These are phyloP conservation scores for Acanthiza pusilla DNA, from an alignment of 2,797 vertebrate genomes.

Conservation along the genomic window DNA sequence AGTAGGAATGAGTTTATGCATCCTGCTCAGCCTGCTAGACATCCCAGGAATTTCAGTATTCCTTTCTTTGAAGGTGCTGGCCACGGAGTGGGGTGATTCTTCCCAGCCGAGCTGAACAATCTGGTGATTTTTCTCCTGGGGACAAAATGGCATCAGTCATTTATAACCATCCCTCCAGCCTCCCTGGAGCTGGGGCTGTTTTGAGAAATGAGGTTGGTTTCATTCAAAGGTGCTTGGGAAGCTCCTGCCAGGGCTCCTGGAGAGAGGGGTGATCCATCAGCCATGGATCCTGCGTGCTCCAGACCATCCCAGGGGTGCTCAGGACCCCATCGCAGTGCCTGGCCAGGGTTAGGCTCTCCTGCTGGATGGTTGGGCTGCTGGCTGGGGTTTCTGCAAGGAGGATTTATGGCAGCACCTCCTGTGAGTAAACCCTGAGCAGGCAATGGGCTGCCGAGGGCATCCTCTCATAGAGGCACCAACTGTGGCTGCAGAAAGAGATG, in stretches of 20 bases:
- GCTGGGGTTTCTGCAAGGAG: neutral
- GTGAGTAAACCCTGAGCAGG: constrained; percentile 21
- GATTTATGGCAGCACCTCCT: constrained; percentile 60
- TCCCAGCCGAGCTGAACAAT: neutral
- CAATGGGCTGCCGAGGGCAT: neutral
- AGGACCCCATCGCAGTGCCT: neutral
- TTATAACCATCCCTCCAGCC: neutral
- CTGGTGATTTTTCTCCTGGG: constrained; percentile 7
- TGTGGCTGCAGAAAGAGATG: neutral
- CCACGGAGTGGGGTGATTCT: neutral
- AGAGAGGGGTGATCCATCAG: constrained; percentile 66
- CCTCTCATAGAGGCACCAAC: neutral
- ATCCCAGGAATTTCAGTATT: neutral
- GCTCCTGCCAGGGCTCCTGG: constrained; percentile 66
- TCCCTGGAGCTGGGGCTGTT: constrained; percentile 77
- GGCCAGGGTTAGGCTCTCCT: constrained; percentile 2
- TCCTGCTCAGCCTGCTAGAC: neutral
- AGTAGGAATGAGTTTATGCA: neutral
- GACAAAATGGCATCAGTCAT: constrained; percentile 10
- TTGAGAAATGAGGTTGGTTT: constrained; percentile 75
- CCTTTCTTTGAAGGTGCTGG: neutral
- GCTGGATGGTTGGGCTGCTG: constrained; percentile 23
- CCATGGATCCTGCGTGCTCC: neutral
- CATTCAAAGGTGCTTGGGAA: constrained; percentile 74
- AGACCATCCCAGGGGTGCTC: neutral